Base-by-base conservation (phyloP, 1,140 invertebrate species). In the Trachelipus rathkii region DNA sequence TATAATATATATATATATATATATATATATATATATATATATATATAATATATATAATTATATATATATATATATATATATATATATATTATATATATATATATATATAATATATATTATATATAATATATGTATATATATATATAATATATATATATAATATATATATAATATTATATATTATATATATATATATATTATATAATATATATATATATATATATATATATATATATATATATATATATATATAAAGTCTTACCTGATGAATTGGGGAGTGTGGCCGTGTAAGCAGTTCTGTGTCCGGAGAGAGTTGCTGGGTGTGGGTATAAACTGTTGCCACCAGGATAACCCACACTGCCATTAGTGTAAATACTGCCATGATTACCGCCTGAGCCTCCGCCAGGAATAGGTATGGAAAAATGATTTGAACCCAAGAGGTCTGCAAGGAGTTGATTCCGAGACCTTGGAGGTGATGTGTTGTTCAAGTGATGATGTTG, bases 251-350 rank as follows among this genome's bases (percentile, higher is more conserved):
- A 60, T 60, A 8, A 19, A 8, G 8, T 60, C 50, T 69, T 10
- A 70, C 45, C 21, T 9, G 21, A 50, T 50, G 46, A 73, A 46
- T 46, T 21, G 44, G 68, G 19, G 6, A 70, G 68, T 11, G 68
- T 70, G 2, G 77, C 66, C 1, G 77, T 73, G 75, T 81, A 81
- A 45, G 79, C 77, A 15, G 79, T 81, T 33, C 79, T 73, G 73
- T 81, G 79, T 10, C 79, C 79, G 53, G 79, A 46, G 50, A 76
- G 74, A 11, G 79, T 75, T 23, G 79, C 79, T 8, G 77, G 77
- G 66, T 79, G 77, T n/a, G 70, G 70, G 45, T 74, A 71, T 19
- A 44, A 74, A 45, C 75, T 75, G 53, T 50, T 74, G 53, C 24
- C 19, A 60, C 33, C 43, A n/a, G 11, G 50, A 46, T 50, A 53